Conservation (phyloP, 2,888 invertebrate genomes). For the Drosophila yooni region DNA sequence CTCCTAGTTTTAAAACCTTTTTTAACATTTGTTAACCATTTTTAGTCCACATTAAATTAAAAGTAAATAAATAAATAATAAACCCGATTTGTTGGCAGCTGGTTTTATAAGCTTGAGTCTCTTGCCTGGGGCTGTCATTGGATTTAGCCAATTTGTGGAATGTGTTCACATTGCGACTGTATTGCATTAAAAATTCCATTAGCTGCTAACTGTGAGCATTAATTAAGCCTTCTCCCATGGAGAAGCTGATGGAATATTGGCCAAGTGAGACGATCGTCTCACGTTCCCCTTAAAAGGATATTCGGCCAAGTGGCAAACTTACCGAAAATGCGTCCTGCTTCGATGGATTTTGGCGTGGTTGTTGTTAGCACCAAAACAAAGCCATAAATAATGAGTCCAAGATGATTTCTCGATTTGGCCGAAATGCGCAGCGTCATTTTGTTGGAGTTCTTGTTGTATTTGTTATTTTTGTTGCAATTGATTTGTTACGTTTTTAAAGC, state of each 20-base stretch:
- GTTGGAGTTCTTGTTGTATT: constrained; percentile 30
- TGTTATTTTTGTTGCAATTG: constrained; percentile 22
- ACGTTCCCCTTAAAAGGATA: background rate
- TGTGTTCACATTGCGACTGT: constrained; percentile 59
- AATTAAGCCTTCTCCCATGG: constrained; percentile 50
- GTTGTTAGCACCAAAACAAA: constrained; percentile 82
- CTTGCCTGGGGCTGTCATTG: constrained; percentile 11
- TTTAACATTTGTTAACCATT: background rate
- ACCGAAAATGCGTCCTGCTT: constrained; percentile 85
- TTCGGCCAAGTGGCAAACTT: constrained; percentile 61
- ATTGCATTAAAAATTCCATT: constrained; percentile 80
- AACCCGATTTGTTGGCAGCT: background rate
- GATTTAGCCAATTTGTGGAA: constrained; percentile 51
- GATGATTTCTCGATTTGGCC: constrained; percentile 84
- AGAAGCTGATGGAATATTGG: constrained; percentile 47
- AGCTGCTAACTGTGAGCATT: constrained; percentile 68
- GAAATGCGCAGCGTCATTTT: constrained; percentile 84
- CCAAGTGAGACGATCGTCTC: constrained; percentile 15
- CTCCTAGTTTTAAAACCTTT: background rate
- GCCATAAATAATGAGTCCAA: constrained; percentile 85
- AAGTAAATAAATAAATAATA: background rate
- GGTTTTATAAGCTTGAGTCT: constrained; percentile 22
- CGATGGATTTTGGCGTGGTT: constrained; percentile 64
- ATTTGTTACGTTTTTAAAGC: constrained; percentile 52
- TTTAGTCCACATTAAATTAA: background rate